Conservation (phyloP, 1,140 invertebrate species). For the Phymorhynchus buccinoides region DNA sequence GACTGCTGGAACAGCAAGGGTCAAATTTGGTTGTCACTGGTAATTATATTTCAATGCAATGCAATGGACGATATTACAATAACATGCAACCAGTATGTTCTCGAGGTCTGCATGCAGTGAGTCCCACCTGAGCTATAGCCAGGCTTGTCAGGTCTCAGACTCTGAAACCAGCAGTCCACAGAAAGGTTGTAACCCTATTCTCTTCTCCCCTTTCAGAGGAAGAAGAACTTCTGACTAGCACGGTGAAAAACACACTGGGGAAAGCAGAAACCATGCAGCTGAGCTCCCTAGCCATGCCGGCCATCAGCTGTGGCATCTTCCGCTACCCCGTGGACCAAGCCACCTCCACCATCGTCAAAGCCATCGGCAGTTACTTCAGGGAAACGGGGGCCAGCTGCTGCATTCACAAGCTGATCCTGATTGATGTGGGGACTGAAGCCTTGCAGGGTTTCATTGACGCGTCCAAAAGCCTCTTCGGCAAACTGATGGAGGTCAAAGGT, state of each 20-base stretch:
- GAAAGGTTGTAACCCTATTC: too few species aligned
- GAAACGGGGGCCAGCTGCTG: background rate
- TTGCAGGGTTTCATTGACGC: slow-evolving; percentile 20
- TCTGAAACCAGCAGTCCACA: too few species aligned
- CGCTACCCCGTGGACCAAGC: slow-evolving; percentile 35
- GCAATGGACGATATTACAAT: too few species aligned
- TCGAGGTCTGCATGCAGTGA: too few species aligned
- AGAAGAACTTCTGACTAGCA: slow-evolving; percentile 28
- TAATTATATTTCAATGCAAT: too few species aligned
- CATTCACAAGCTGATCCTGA: slow-evolving; percentile 36
- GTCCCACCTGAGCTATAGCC: too few species aligned
- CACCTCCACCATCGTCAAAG: slow-evolving; percentile 23
- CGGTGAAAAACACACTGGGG: slow-evolving; percentile 38
- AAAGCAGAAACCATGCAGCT: slow-evolving; percentile 1
- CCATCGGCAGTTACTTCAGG: background rate
- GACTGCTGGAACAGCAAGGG: too few species aligned
- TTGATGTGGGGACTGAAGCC: slow-evolving; percentile 30
- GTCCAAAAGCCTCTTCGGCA: background rate
- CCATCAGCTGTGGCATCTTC: slow-evolving; percentile 38
- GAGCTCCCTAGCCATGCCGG: slow-evolving; percentile 32
- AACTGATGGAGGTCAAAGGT: background rate
- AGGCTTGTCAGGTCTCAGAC: too few species aligned
- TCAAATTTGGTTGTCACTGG: too few species aligned
- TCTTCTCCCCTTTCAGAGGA: slow-evolving; percentile 28
- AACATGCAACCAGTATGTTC: too few species aligned